phyloP scores from a whole-genome alignment of 2,113 vertebrate species.

The Oceanites oceanicus region DNA sequence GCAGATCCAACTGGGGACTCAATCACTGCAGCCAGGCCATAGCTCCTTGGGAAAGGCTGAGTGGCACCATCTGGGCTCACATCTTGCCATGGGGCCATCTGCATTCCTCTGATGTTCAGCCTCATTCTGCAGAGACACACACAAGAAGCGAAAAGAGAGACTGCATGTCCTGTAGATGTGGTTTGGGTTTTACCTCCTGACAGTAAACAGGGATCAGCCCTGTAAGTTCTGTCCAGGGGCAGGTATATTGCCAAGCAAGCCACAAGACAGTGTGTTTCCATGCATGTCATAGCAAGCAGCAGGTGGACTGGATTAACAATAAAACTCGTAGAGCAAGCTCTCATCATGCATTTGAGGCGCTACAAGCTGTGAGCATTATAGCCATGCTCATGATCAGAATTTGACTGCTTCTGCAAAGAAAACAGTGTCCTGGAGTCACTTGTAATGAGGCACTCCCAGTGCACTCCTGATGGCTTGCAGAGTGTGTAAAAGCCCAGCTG shows the following conservation, averaged over 20 bases:
- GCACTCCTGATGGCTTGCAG: fast-evolving
- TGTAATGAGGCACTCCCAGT: not conserved
- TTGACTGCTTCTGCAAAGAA: not conserved
- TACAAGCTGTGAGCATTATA: not conserved
- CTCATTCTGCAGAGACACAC: fast-evolving
- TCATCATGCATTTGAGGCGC: not conserved
- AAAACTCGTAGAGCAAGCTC: not conserved
- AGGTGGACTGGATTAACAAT: not conserved
- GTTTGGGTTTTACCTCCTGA: not conserved
- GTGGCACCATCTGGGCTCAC: not conserved
- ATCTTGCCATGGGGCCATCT: not conserved
- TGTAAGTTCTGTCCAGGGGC: not conserved
- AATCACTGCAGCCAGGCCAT: not conserved
- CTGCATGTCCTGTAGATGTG: not conserved
- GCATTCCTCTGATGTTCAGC: not conserved
- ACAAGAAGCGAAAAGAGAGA: not conserved
- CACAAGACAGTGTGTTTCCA: not conserved
- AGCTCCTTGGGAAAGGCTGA: not conserved
- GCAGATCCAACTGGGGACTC: not conserved
- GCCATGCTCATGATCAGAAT: not conserved
- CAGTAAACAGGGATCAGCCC: not conserved
- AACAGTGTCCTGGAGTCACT: not conserved
- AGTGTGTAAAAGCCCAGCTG: not conserved
- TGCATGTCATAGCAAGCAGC: not conserved
- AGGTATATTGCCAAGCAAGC: not conserved